phyloP scores from a whole-genome alignment of 2,797 vertebrate genomes.

The Chanos chanos region DNA sequence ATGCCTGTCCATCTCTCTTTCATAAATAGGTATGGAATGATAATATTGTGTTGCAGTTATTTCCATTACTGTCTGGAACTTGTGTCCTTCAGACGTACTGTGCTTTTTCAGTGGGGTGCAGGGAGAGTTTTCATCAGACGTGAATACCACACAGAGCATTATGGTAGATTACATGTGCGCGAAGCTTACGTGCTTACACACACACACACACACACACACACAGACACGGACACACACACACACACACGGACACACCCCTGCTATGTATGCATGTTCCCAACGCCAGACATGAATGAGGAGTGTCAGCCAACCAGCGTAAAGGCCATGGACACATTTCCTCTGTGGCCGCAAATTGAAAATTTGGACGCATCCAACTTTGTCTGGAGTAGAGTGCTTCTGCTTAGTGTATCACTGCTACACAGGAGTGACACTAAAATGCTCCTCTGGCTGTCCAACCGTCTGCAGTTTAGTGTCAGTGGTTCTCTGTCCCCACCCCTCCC shows the following conservation, averaged over 20 bases:
- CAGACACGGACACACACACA: background rate
- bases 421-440: no score
- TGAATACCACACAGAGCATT: slow-evolving; percentile 43
- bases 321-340: background rate
- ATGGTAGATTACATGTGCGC: slow-evolving; percentile 21
- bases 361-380: no score
- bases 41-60: slow-evolving; percentile 1
- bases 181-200: background rate
- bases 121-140: slow-evolving; percentile 30
- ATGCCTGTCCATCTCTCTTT: slow-evolving; percentile 16
- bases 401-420: no score
- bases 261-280: background rate
- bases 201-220: background rate
- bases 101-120: slow-evolving; percentile 33
- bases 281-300: background rate
- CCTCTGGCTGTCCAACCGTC: no score
- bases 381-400: no score
- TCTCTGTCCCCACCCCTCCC: background rate
- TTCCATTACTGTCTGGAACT: slow-evolving; percentile 35
- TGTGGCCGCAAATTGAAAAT: no score
- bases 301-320: background rate
- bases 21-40: slow-evolving; percentile 32
- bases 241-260: background rate
- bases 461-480: no score
- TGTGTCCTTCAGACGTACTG: slow-evolving; percentile 15